Percentiles rank a stretch among this genome's conserved stretches.
These are phyloP conservation scores for Phortica magna DNA, from an alignment of 2,888 invertebrate genomes.

Conservation along the genomic window DNA sequence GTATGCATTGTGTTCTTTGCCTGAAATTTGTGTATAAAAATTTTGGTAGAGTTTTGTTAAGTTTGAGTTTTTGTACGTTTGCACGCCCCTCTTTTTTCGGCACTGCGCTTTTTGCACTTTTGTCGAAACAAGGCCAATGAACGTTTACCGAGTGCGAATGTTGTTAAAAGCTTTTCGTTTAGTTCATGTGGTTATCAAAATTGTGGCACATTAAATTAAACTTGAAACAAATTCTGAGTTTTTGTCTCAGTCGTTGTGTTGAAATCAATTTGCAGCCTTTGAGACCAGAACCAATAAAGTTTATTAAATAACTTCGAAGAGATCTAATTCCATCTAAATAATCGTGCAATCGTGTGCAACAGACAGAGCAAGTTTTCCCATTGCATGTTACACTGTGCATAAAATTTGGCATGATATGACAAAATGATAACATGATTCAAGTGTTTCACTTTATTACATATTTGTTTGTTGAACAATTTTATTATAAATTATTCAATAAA, in stretches of 20 bases:
- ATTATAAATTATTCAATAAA: no score
- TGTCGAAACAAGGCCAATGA: not conserved
- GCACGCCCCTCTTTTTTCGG: not conserved
- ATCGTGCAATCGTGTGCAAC: not conserved
- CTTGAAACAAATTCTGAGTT: not conserved
- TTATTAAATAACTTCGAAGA: not conserved
- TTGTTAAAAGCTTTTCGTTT: not conserved
- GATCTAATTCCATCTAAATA: not conserved
- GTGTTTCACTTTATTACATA: not conserved
- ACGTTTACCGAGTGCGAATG: not conserved
- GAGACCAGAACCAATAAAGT: constrained; percentile 1
- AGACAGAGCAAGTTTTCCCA: not conserved
- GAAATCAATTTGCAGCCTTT: not conserved
- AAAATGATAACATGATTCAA: not conserved
- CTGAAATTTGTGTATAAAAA: not conserved
- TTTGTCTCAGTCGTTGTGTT: not conserved
- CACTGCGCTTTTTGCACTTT: not conserved
- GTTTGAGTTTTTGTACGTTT: not conserved
- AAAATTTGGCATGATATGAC: not conserved
- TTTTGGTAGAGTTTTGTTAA: constrained; percentile 2
- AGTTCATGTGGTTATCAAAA: not conserved
- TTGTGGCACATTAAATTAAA: not conserved
- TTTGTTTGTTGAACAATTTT: no score
- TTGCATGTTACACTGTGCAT: not conserved
- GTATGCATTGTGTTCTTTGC: constrained; percentile 20